Evolutionary conservation across 2,797 vertebrate species (phyloP).

Genomic region (Potorous gilbertii): DNA sequence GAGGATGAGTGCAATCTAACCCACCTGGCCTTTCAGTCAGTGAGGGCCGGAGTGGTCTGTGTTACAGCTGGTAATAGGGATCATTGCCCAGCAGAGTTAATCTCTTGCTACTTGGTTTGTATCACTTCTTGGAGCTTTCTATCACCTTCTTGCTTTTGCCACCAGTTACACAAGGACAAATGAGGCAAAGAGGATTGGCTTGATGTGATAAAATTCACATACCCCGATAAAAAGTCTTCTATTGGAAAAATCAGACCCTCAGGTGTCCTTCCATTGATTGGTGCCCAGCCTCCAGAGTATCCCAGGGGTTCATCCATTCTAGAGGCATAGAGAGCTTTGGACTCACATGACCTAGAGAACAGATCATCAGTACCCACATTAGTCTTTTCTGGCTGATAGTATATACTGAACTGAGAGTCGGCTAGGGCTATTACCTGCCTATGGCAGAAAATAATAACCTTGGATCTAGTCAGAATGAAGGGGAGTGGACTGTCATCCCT

Average conservation of each 20-base stretch:
- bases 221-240: not conserved
- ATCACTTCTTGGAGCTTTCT: not conserved
- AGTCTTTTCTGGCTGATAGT: not conserved
- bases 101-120: not conserved
- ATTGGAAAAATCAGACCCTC: not conserved
- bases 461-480: not conserved
- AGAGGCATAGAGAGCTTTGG: too few relatives aligned
- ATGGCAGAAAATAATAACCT: not conserved
- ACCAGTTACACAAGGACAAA: not conserved
- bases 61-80: too few relatives aligned
- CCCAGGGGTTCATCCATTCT: not conserved
- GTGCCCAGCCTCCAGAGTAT: not conserved
- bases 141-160: not conserved
- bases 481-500: not conserved
- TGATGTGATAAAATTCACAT: not conserved
- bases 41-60: too few relatives aligned
- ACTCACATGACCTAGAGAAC: not conserved
- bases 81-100: too few relatives aligned
- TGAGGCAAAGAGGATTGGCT: not conserved
- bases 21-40: too few relatives aligned
- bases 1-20: too few relatives aligned
- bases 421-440: not conserved
- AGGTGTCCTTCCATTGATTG: not conserved
- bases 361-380: not conserved
- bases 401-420: not conserved